Evolutionary conservation across 2,797 vertebrate species (phyloP).

Genomic region (Numenius phaeopus): DNA sequence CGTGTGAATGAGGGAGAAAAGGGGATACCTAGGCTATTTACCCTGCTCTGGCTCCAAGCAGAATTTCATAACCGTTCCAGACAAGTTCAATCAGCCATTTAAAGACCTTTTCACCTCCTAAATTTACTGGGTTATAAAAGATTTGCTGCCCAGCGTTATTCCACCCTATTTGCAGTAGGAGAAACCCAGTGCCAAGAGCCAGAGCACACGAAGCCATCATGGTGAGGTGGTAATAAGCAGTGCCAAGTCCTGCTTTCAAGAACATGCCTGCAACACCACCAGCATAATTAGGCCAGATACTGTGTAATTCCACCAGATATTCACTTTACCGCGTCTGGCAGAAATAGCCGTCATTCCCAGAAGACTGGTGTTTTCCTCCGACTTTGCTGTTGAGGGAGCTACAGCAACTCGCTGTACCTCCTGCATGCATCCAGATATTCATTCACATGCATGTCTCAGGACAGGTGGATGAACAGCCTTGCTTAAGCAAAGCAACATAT

Average conservation of each 20-base stretch:
- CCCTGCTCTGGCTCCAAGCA: neutral
- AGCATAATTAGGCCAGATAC: neutral
- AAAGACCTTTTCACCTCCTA: slow-evolving; percentile 15
- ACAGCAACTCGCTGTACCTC: neutral
- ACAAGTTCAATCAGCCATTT: slow-evolving; percentile 16
- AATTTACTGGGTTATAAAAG: slow-evolving; percentile 23
- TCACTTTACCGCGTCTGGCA: neutral
- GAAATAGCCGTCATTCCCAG: neutral
- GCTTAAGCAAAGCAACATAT: neutral
- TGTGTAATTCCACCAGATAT: neutral
- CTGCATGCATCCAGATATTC: neutral
- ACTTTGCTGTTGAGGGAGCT: neutral
- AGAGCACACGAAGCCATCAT: neutral
- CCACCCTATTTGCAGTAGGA: neutral
- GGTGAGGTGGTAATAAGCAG: neutral
- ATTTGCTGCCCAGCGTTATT: neutral
- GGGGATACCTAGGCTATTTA: neutral
- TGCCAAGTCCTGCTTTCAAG: neutral
- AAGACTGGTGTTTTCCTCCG: neutral
- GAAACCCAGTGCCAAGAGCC: neutral
- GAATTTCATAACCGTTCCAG: slow-evolving; percentile 3
- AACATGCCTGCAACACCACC: neutral
- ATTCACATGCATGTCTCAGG: neutral
- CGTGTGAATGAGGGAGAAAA: neutral
- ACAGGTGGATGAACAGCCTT: neutral